A percentile compares a stretch with the other conserved stretches of the same genome.
Evolutionary conservation across 2,888 invertebrate species (phyloP).

Genomic region (Pterostichus niger): DNA sequence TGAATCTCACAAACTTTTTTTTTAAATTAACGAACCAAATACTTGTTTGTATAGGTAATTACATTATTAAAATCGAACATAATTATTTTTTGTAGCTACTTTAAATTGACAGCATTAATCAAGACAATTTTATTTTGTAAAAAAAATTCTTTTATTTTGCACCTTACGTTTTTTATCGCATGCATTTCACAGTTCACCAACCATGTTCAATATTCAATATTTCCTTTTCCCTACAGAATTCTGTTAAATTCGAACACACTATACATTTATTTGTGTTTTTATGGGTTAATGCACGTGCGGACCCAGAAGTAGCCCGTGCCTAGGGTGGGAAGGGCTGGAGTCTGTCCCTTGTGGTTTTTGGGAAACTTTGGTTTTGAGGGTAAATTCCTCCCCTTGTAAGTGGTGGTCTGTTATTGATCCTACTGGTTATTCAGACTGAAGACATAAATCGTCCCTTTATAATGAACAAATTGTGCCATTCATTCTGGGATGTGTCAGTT

Average conservation of each 20-base stretch:
- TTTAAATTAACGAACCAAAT: too few relatives aligned
- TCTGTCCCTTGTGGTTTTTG: constrained; percentile 33
- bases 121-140: too few relatives aligned
- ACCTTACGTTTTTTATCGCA: background rate
- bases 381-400: constrained; percentile 21
- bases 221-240: background rate
- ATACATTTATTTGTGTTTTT: constrained; percentile 2
- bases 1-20: too few relatives aligned
- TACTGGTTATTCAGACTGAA: background rate
- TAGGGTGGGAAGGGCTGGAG: background rate
- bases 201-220: constrained; percentile 12
- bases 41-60: too few relatives aligned
- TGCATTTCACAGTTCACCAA: background rate
- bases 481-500: constrained; percentile 19
- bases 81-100: too few relatives aligned
- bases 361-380: constrained; percentile 47
- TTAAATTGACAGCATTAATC: too few relatives aligned
- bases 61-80: too few relatives aligned
- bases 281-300: constrained; percentile 34
- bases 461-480: constrained; percentile 53
- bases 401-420: constrained; percentile 44
- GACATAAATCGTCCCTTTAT: constrained; percentile 29
- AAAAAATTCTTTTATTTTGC: too few relatives aligned
- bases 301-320: background rate
- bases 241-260: background rate